Percentiles rank a stretch among this genome's conserved stretches.
phyloP scores from a whole-genome alignment of 2,797 vertebrate genomes.

The Nothura maculosa region DNA sequence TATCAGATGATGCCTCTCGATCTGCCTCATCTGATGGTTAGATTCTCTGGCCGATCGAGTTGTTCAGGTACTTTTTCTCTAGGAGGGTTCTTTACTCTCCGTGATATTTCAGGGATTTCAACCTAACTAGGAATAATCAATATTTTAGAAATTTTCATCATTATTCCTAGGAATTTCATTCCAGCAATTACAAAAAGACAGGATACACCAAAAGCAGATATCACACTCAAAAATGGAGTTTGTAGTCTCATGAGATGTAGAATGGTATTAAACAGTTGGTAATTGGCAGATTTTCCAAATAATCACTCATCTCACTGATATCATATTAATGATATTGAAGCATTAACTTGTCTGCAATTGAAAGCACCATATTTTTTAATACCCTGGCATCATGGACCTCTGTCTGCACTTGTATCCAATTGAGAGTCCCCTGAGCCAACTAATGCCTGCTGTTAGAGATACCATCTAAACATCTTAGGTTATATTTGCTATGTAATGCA shows the following conservation, averaged over 20 bases:
- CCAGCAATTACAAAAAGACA: not conserved
- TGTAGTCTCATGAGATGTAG: rapidly evolving
- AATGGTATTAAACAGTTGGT: not conserved
- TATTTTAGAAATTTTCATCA: not conserved
- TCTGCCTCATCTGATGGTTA: not conserved
- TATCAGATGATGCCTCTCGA: not conserved
- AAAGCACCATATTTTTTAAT: slow-evolving; percentile 32
- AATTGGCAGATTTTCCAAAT: not conserved
- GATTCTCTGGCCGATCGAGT: not conserved
- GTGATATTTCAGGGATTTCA: not conserved
- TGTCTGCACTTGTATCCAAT: slow-evolving; percentile 3
- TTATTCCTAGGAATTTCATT: not conserved
- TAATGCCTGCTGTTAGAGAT: slow-evolving; percentile 50
- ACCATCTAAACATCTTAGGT: slow-evolving; percentile 49
- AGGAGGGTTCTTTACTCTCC: not conserved
- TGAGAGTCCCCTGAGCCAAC: slow-evolving; percentile 33
- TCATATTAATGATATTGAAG: not conserved
- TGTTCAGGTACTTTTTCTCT: not conserved
- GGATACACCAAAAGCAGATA: not conserved
- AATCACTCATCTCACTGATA: not conserved
- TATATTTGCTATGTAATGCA: slow-evolving; percentile 56
- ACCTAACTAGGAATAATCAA: not conserved
- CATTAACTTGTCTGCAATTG: slow-evolving; percentile 14
- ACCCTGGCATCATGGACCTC: not conserved
- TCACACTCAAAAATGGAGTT: not conserved